phyloP scores from a whole-genome alignment of 2,113 vertebrate species.

The Mungos mungo region DNA sequence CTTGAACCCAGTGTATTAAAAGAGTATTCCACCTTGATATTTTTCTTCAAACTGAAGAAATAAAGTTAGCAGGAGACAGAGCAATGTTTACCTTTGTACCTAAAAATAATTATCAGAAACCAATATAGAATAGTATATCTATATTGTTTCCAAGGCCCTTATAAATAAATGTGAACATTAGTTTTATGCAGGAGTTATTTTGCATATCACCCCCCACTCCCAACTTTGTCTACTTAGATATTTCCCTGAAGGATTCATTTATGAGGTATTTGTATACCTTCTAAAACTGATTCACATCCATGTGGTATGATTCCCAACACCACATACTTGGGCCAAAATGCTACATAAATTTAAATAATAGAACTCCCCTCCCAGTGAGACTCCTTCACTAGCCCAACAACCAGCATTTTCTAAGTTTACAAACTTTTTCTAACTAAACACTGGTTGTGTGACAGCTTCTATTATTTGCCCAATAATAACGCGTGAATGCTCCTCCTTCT shows the following conservation, averaged over 20 bases:
- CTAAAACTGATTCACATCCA: slow-evolving; percentile 14
- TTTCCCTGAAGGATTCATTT: neutral
- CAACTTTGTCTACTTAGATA: neutral
- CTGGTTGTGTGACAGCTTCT: slow-evolving; percentile 62
- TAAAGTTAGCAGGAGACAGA: neutral
- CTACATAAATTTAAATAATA: slow-evolving; percentile 47
- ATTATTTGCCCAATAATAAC: slow-evolving; percentile 66
- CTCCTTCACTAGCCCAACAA: slow-evolving; percentile 28
- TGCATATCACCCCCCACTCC: neutral
- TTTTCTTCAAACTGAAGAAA: slow-evolving; percentile 6
- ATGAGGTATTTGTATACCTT: neutral
- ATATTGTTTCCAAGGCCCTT: neutral
- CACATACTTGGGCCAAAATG: neutral
- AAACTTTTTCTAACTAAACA: slow-evolving; percentile 72
- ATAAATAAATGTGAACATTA: neutral
- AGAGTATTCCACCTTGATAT: neutral
- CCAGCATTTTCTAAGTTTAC: slow-evolving; percentile 58
- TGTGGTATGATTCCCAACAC: neutral
- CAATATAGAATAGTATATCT: neutral
- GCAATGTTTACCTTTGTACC: neutral
- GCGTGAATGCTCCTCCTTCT: slow-evolving; percentile 52
- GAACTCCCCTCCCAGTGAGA: slow-evolving; percentile 3
- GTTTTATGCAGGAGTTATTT: neutral
- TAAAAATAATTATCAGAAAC: slow-evolving; percentile 3
- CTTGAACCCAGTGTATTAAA: neutral